A percentile compares a stretch with the other conserved stretches of the same genome.
phyloP scores from a whole-genome alignment of 1,140 invertebrate species.

The Drosophila willistoni region DNA sequence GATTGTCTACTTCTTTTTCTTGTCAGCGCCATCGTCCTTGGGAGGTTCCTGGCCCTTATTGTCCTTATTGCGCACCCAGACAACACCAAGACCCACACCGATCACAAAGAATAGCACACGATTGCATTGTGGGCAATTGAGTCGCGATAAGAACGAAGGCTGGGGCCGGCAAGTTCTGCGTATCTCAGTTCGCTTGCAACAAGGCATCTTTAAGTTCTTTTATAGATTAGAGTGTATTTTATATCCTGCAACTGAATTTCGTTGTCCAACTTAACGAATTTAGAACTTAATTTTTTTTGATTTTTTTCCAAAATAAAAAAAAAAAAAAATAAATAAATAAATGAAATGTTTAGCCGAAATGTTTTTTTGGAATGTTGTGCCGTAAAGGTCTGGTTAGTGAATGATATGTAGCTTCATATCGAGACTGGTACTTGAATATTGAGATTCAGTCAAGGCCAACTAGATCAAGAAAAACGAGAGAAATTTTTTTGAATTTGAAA shows the following conservation, averaged over 20 bases:
- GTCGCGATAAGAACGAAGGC: conserved; percentile 54
- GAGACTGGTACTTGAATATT: background rate
- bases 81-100: conserved; percentile 50
- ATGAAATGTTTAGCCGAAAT: background rate
- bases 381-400: background rate
- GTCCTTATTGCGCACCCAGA: conserved; percentile 33
- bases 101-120: conserved; percentile 55
- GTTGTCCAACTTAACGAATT: background rate
- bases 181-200: conserved; percentile 42
- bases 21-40: conserved; percentile 22
- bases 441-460: background rate
- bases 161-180: conserved; percentile 40
- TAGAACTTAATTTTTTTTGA: background rate
- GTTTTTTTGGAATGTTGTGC: background rate
- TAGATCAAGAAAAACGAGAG: background rate
- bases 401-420: background rate
- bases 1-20: conserved; percentile 30
- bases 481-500: background rate
- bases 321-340: background rate
- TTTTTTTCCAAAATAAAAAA: background rate
- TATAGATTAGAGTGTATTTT: background rate
- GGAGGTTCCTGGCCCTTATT: background rate
- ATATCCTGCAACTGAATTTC: conserved; percentile 7
- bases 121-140: conserved; percentile 62
- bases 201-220: conserved; percentile 29